Conservation (phyloP, 2,113 vertebrate species). For the Dasyprocta punctata region DNA sequence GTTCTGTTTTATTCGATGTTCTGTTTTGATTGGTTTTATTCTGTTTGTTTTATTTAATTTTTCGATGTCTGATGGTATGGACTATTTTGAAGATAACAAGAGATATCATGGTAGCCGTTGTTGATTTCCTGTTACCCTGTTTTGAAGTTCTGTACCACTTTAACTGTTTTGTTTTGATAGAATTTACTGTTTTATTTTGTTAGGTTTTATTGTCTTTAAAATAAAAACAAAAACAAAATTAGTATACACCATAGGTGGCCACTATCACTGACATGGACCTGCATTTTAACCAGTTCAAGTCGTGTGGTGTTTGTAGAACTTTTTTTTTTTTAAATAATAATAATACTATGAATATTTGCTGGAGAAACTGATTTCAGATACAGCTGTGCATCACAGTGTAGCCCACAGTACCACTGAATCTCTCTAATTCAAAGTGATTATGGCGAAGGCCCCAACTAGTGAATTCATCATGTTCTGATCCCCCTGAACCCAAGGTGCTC, state of each 20-base stretch:
- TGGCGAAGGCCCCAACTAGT: constrained; percentile 5
- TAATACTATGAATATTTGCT: neutral
- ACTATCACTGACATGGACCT: fast-evolving
- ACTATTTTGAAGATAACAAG: too few species aligned
- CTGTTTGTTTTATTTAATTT: too few species aligned
- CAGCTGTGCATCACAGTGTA: neutral
- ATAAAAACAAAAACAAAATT: neutral
- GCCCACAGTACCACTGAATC: neutral
- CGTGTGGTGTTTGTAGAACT: neutral
- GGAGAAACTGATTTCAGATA: constrained; percentile 3
- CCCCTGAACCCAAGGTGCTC: constrained; percentile 11
- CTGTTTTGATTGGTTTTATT: too few species aligned
- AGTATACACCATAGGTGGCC: neutral
- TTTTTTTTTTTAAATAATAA: neutral
- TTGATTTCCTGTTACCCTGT: too few species aligned
- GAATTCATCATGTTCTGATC: neutral
- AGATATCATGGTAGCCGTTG: too few species aligned
- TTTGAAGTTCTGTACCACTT: too few species aligned
- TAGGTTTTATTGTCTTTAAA: too few species aligned
- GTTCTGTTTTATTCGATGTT: too few species aligned
- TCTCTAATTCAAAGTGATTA: constrained; percentile 46
- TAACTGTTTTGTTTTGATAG: too few species aligned
- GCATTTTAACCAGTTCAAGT: neutral
- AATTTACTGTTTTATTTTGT: too few species aligned
- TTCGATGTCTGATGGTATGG: too few species aligned